Base-by-base conservation (phyloP, 2,888 invertebrate genomes). In the Adelphocoris suturalis region DNA sequence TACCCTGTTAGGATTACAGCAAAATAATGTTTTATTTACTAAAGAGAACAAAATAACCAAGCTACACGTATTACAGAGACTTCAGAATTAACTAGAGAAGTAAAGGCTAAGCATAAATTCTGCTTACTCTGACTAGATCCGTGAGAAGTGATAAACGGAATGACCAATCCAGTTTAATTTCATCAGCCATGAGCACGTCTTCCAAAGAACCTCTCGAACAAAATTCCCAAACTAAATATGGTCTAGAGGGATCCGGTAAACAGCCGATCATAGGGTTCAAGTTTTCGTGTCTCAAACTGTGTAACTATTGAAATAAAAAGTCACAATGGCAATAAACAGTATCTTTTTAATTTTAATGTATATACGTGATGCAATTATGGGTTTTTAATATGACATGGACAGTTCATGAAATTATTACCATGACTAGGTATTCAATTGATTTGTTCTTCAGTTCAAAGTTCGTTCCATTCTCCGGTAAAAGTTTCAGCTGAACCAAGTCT, bases 101-200 rank as follows among this genome's bases (percentile, higher is more conserved):
- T 37, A 4, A 2, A 4, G 37, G 37, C 37, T 4, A 52, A 5
- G 13, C 52, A 7, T 52, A 68, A 23, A 68, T 68, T 11, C 23
- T 91, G 37, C 89, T 76, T 94, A 96, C 96, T 94, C 97, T 95
- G 92, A 98, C 98, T 91, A 99, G 95, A 94, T 99, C 99, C 13
- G 98, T 98, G 85, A 99, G 95, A 91, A 99, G 95, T 68, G 98
- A 98, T 90, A 98, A 95, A 90, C 98, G 96, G 94, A 99, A 99
- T 89, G 98, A 97, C 98, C 98, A 98, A 94, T 99, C 99, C 92
- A 98, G 95, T 93, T 97, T 97, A 93, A 98, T 97, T 93, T 97
- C 98, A 93, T 97, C 97, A 94, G 97, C 97, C 92, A 97, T 96
- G 84, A 98, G 95, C 89, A 98, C 97, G 93, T 98, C 97, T 94